A percentile compares a stretch with the other conserved stretches of the same genome.
These are phyloP conservation scores for Polydrusus tereticollis DNA, from an alignment of 2,888 invertebrate genomes.

Conservation along the genomic window DNA sequence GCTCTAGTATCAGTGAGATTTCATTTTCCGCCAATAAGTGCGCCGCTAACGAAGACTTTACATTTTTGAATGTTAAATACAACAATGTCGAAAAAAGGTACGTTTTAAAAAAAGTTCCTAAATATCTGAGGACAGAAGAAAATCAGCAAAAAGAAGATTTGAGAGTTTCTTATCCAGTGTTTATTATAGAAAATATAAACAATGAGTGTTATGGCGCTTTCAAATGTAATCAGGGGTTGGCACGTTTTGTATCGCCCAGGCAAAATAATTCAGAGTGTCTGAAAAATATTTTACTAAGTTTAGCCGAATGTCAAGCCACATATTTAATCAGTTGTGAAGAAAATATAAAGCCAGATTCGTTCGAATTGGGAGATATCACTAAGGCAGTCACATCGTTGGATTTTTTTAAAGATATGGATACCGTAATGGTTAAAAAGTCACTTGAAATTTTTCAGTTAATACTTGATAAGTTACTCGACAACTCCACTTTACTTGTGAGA, in stretches of 20 bases:
- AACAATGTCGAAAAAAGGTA: not conserved
- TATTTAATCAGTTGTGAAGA: not conserved
- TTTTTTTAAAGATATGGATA: not conserved
- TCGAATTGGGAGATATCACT: not conserved
- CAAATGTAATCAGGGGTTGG: not conserved
- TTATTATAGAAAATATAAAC: not conserved
- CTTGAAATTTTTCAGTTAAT: not conserved
- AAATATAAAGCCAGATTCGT: not conserved
- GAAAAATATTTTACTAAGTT: conserved; percentile 3
- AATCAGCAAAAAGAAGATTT: not conserved
- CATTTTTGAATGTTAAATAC: not conserved
- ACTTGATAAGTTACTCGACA: not conserved
- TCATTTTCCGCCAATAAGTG: not conserved
- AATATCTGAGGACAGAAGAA: not conserved
- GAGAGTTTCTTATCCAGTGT: not conserved
- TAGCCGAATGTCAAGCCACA: conserved; percentile 2
- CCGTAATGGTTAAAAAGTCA: not conserved
- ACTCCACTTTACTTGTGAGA: not conserved
- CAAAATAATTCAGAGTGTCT: conserved; percentile 7
- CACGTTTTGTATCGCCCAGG: not conserved
- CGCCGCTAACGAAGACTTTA: not conserved
- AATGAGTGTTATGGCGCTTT: conserved; percentile 6
- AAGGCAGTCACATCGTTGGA: not conserved
- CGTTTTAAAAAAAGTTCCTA: not conserved
- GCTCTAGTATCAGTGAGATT: not conserved